phyloP scores from a whole-genome alignment of 2,113 vertebrate genomes.

The Corynorhinus townsendii region DNA sequence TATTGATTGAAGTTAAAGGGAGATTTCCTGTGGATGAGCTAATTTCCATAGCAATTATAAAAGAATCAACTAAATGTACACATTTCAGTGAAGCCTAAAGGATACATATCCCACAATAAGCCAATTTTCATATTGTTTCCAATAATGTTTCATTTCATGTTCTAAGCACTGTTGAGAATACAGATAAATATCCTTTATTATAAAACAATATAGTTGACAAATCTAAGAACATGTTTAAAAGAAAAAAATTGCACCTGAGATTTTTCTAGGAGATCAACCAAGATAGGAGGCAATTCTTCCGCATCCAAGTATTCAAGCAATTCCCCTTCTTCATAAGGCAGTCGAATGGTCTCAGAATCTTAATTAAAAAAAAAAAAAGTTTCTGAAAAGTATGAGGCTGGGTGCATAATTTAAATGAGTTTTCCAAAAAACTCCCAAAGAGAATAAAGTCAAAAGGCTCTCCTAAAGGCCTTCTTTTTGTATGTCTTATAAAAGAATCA shows the following conservation, averaged over 20 bases:
- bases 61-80: background rate
- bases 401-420: background rate
- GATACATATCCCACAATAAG: background rate
- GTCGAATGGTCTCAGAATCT: slow-evolving; percentile 98
- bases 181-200: background rate
- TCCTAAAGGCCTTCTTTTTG: background rate
- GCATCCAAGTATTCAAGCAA: slow-evolving; percentile 97
- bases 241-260: slow-evolving; percentile 88
- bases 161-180: background rate
- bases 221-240: background rate
- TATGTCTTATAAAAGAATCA: background rate
- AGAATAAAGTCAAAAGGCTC: background rate
- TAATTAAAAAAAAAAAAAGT: slow-evolving; percentile 56
- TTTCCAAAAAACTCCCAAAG: background rate
- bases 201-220: background rate
- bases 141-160: background rate
- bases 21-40: background rate
- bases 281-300: slow-evolving; percentile 96
- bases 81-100: background rate
- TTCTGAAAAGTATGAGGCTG: background rate
- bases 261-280: slow-evolving; percentile 99
- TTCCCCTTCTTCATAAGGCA: slow-evolving; percentile 98
- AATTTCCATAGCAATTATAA: background rate
- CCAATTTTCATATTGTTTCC: background rate
- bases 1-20: background rate